Percentiles rank a stretch among this genome's conserved stretches.
Evolutionary conservation across 2,888 invertebrate genomes (phyloP).

Genomic region (Ceriagrion tenellum): DNA sequence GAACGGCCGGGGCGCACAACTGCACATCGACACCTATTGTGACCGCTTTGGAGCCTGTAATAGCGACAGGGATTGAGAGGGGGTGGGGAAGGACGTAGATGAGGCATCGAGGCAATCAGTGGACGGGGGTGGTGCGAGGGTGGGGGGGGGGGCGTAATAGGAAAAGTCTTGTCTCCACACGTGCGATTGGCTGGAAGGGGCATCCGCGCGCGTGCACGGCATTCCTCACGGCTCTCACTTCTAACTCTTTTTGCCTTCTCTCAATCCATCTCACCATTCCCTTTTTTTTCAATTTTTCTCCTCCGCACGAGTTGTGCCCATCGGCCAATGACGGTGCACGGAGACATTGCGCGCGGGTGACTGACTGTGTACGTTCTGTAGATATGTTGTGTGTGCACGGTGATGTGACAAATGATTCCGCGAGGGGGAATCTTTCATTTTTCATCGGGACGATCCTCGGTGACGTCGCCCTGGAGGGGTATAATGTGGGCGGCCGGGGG

Average conservation of each 20-base stretch:
- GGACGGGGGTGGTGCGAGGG: not conserved
- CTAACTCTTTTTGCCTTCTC: not conserved
- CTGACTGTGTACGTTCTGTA: not conserved
- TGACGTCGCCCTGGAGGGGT: not conserved
- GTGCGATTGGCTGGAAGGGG: not conserved
- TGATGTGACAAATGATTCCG: constrained; percentile 61
- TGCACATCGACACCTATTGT: constrained; percentile 35
- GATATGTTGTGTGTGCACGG: not conserved
- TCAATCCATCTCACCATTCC: not conserved
- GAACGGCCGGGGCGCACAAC: not conserved
- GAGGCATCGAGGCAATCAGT: too few relatives aligned
- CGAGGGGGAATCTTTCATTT: constrained; percentile 63
- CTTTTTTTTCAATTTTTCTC: not conserved
- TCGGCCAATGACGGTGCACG: not conserved
- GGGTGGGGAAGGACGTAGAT: too few relatives aligned
- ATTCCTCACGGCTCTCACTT: not conserved
- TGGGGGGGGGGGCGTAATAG: too few relatives aligned
- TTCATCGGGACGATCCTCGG: constrained; percentile 42
- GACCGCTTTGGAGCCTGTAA: not conserved
- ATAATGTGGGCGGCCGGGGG: not conserved
- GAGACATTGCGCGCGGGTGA: not conserved
- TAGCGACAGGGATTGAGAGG: too few relatives aligned
- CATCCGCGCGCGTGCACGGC: not conserved
- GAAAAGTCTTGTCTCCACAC: not conserved
- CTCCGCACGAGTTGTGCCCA: not conserved